Evolutionary conservation across 1,140 invertebrate genomes (phyloP).

Genomic region (Stegodyphus mimosarum): DNA sequence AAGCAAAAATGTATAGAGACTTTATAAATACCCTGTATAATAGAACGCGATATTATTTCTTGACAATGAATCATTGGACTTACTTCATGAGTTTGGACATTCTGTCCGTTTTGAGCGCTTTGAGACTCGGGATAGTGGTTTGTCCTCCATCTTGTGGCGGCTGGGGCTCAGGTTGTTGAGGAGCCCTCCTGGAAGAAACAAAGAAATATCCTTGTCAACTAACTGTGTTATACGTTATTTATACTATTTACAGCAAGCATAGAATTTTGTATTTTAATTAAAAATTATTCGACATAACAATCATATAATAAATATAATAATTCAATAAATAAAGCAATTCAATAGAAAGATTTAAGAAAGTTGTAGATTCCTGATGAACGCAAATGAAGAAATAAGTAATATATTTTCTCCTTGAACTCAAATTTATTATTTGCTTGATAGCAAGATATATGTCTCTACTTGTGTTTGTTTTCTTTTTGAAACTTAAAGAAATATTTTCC

Average conservation of each 20-base stretch:
- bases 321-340: too few species aligned
- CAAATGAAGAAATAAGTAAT: too few species aligned
- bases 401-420: too few species aligned
- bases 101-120: slow-evolving; percentile 32
- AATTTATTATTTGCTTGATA: too few species aligned
- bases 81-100: slow-evolving; percentile 24
- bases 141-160: background rate
- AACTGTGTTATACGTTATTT: background rate
- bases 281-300: background rate
- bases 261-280: background rate
- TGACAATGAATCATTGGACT: background rate
- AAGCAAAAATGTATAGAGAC: too few species aligned
- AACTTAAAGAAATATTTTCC: too few species aligned
- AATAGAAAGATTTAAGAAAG: too few species aligned
- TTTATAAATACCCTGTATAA: too few species aligned
- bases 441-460: too few species aligned
- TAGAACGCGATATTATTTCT: too few species aligned
- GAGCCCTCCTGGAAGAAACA: slow-evolving; percentile 5
- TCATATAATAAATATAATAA: background rate
- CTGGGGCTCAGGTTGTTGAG: slow-evolving; percentile 19
- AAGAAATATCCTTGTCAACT: background rate
- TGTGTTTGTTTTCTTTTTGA: too few species aligned
- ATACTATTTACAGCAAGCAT: background rate
- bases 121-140: slow-evolving; percentile 7
- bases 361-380: too few species aligned